Evolutionary conservation across 53 echinoderm and acorn worm species (phyloP).

Genomic region (Astropecten irregularis): DNA sequence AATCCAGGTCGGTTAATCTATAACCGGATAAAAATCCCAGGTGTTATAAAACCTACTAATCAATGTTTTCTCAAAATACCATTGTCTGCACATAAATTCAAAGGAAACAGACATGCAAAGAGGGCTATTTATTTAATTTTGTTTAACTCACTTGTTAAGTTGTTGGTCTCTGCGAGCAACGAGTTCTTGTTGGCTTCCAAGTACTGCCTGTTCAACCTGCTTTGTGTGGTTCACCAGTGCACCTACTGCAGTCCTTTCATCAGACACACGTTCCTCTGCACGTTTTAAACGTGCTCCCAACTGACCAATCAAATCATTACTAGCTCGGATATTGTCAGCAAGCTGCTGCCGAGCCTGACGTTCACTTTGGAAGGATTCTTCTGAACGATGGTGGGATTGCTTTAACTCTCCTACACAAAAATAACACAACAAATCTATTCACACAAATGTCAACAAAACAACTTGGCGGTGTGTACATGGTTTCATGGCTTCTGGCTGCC

Average conservation of each 20-base stretch:
- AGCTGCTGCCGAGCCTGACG: conserved; percentile 86
- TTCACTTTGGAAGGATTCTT: conserved; percentile 76
- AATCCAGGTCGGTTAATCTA: too few species aligned
- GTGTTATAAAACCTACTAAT: too few species aligned
- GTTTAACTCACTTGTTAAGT: conserved; percentile 82
- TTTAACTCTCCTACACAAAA: conserved; percentile 79
- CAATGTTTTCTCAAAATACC: too few species aligned
- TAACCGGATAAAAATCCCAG: too few species aligned
- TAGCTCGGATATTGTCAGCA: conserved; percentile 88
- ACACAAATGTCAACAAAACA: too few species aligned
- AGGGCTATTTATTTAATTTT: too few species aligned
- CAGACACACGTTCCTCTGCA: conserved; percentile 91
- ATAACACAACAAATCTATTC: too few species aligned
- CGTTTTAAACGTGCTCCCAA: conserved; percentile 92
- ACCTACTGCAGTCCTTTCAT: conserved; percentile 94
- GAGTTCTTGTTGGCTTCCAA: conserved; percentile 94
- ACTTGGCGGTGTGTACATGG: too few species aligned
- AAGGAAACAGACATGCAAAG: too few species aligned
- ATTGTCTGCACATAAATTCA: too few species aligned
- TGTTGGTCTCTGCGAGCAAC: conserved; percentile 93
- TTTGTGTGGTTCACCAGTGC: conserved; percentile 98
- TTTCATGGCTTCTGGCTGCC: too few species aligned
- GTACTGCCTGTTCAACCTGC: conserved; percentile 97
- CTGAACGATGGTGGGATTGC: conserved; percentile 74
- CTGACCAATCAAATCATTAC: conserved; percentile 98